phyloP scores from a whole-genome alignment of 2,888 invertebrate genomes.

The Pandemis cinnamomeana region DNA sequence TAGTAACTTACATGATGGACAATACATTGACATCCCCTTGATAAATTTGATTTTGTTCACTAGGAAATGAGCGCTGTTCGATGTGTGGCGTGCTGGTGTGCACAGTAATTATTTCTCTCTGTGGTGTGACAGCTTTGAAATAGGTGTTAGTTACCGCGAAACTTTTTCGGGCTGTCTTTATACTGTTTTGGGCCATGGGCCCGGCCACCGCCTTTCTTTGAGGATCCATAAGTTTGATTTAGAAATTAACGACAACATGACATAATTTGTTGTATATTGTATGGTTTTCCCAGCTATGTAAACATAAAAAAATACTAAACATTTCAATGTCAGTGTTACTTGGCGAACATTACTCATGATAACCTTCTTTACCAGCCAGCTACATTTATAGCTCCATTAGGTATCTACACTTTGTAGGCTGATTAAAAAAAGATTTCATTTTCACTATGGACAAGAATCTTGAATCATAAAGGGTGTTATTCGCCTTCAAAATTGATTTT shows the following conservation, averaged over 20 bases:
- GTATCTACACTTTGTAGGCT: background rate
- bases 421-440: background rate
- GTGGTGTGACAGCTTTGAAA: slow-evolving; percentile 51
- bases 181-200: slow-evolving; percentile 66
- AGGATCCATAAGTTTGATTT: slow-evolving; percentile 60
- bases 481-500: no score
- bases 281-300: background rate
- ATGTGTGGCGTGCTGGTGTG: slow-evolving; percentile 69
- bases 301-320: slow-evolving; percentile 12
- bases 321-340: background rate
- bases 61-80: slow-evolving; percentile 61
- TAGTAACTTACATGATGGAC: slow-evolving; percentile 68
- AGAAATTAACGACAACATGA: background rate
- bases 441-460: no score
- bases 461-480: no score
- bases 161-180: slow-evolving; percentile 64
- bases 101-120: slow-evolving; percentile 70
- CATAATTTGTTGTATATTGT: slow-evolving; percentile 2
- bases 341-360: background rate
- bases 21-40: slow-evolving; percentile 74
- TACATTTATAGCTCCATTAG: background rate
- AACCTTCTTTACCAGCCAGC: slow-evolving; percentile 7
- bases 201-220: slow-evolving; percentile 65
- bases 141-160: slow-evolving; percentile 57
- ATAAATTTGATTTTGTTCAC: slow-evolving; percentile 70